Percentiles rank a stretch among this genome's conserved stretches.
These are phyloP conservation scores for Holothuria scabra DNA, from an alignment of 53 echinoderm and acorn worm genomes.

Conservation along the genomic window DNA sequence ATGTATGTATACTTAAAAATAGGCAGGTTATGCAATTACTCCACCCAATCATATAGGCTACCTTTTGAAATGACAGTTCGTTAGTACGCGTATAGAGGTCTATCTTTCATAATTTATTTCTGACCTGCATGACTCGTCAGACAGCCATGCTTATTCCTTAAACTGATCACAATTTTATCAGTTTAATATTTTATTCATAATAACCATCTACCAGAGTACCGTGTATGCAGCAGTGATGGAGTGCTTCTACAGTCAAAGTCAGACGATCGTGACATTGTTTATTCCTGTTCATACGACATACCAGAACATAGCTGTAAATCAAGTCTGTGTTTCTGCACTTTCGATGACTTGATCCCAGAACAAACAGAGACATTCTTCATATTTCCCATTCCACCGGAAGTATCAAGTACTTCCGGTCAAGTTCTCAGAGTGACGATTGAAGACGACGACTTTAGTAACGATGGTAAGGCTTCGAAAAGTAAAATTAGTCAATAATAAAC, in stretches of 20 bases:
- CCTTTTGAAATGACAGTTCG: too few species aligned
- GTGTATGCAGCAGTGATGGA: not conserved
- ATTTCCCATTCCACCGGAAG: not conserved
- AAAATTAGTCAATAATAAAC: not conserved
- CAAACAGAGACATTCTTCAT: not conserved
- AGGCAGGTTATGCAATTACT: too few species aligned
- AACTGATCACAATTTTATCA: not conserved
- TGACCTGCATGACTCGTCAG: too few species aligned
- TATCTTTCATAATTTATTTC: too few species aligned
- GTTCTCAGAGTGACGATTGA: not conserved
- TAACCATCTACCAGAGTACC: not conserved
- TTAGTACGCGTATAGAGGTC: not conserved
- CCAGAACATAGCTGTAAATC: not conserved
- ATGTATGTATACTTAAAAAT: too few species aligned
- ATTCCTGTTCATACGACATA: constrained; percentile 9
- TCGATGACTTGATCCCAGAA: not conserved
- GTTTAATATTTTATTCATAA: not conserved
- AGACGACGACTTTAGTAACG: not conserved
- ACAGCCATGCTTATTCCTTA: too few species aligned
- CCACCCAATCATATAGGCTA: too few species aligned
- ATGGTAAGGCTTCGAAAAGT: not conserved
- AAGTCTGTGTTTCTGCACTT: not conserved
- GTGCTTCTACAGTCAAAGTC: not conserved
- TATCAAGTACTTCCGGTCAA: not conserved
- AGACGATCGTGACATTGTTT: constrained; percentile 9